Evolutionary conservation across 2,888 invertebrate genomes (phyloP).

Genomic region (Drosophila seclusa): DNA sequence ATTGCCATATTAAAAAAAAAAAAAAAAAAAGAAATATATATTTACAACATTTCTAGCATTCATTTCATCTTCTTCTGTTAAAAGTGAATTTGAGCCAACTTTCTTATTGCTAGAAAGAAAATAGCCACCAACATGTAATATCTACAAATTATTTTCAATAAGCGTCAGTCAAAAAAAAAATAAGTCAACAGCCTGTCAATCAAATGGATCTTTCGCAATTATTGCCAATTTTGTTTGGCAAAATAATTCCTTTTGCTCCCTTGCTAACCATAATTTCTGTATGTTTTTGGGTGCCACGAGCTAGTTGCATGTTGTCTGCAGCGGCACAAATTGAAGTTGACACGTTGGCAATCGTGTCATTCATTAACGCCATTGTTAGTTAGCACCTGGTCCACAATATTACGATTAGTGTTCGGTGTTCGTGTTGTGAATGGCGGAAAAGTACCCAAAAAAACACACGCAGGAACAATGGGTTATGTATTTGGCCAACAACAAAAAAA

Average conservation of each 20-base stretch:
- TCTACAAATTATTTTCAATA: not conserved
- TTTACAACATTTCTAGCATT: not conserved
- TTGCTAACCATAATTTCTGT: not conserved
- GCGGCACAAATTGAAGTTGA: constrained; percentile 24
- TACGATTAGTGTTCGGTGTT: constrained; percentile 11
- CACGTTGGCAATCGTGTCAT: constrained; percentile 64
- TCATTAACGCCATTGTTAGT: constrained; percentile 72
- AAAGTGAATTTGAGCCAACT: not conserved
- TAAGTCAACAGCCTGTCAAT: not conserved
- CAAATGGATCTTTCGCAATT: not conserved
- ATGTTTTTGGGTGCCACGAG: constrained; percentile 55
- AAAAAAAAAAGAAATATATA: no score
- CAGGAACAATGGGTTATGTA: not conserved
- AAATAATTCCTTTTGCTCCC: not conserved
- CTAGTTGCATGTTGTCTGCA: constrained; percentile 61
- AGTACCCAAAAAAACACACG: constrained; percentile 39
- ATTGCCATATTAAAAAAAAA: no score
- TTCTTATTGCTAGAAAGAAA: not conserved
- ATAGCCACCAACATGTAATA: not conserved
- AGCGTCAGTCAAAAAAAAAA: not conserved
- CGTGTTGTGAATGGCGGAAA: constrained; percentile 61
- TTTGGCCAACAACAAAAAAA: not conserved
- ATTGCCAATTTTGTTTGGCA: not conserved
- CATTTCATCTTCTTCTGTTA: not conserved
- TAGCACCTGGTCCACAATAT: constrained; percentile 61